These are phyloP conservation scores for Sylvicola fuscatus DNA, from an alignment of 2,888 invertebrate genomes.

Conservation along the genomic window DNA sequence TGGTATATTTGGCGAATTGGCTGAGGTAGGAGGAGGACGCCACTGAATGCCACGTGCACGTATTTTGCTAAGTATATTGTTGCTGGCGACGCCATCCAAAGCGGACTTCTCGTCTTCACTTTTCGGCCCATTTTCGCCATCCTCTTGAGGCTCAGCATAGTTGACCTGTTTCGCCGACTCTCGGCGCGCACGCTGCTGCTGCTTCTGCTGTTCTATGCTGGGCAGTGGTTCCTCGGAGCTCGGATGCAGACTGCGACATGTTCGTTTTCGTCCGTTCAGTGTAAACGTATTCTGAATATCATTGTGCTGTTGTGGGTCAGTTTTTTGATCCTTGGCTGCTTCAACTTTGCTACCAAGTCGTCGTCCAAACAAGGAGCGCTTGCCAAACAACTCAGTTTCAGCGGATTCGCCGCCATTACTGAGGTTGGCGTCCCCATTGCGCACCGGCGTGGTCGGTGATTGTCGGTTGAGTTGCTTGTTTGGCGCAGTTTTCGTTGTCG, in stretches of 20 bases:
- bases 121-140: conserved; percentile 8
- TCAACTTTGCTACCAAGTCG: too few relatives aligned
- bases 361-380: too few relatives aligned
- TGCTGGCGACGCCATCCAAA: neutral
- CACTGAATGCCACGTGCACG: conserved; percentile 4
- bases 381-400: too few relatives aligned
- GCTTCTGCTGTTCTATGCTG: too few relatives aligned
- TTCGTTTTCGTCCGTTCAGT: neutral
- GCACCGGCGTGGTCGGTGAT: too few relatives aligned
- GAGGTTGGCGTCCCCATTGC: too few relatives aligned
- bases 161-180: conserved; percentile 9
- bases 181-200: conserved; percentile 8
- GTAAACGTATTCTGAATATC: neutral
- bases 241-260: too few relatives aligned
- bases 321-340: neutral
- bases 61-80: neutral
- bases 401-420: too few relatives aligned
- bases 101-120: too few relatives aligned
- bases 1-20: conserved; percentile 1
- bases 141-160: conserved; percentile 9
- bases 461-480: too few relatives aligned
- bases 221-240: too few relatives aligned
- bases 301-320: neutral
- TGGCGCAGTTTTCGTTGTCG: conserved; percentile 16
- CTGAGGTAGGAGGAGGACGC: conserved; percentile 2